Base-by-base conservation (phyloP, 2,113 vertebrate genomes). In the Tachysurus vachellii region DNA sequence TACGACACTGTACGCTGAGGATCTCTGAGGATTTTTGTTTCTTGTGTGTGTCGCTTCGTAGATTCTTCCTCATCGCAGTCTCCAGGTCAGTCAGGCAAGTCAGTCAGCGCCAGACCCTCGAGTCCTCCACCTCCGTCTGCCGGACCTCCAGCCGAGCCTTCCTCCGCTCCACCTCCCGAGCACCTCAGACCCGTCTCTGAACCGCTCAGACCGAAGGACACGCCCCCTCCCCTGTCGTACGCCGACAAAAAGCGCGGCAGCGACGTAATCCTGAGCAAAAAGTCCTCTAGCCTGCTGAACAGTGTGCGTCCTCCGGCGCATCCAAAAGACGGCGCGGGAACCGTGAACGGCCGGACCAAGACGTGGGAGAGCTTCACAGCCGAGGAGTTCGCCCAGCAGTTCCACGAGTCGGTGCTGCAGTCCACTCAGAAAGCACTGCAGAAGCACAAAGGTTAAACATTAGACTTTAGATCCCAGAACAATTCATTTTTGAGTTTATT, bases 321-420 rank as follows among this genome's bases (percentile, higher is more conserved):
- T 42, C 93, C 96, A 87, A 99, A 99, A 93, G 98, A 98, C 88
- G 93, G 94, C 70, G 95, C 93, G 0, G 96, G 97, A 90, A 96
- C 96, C 91, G 44, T 97, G 92, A 99, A 98, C 0, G 98, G 98
- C 80, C 97, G 96, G 94, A 97, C 94, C 94, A 97, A 97, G 93
- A 95, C 97, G 7, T 99, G 98, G 98, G 98, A 99, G 56, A 98
- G 96, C 82, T 98, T 99, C 93, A 94, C 97, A 3, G 97, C 98
- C 0, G 98, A 99, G 90, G 98, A 99, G 90, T 99, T 99, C 2
- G 98, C 98, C n/a, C 98, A 99, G 86, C 98, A 99, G 94, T 99
- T 99, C 93, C 98, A 99, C 0, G 98, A 99, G 91, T 99, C 98
- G 0, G 98, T 99, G 90, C 95, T 99, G 89, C 98, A 99, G 95